These are phyloP conservation scores for Hydractinia symbiolongicarpus DNA, from an alignment of 30 jellyfish, hydroid and myxozoan genomes.

Conservation along the genomic window DNA sequence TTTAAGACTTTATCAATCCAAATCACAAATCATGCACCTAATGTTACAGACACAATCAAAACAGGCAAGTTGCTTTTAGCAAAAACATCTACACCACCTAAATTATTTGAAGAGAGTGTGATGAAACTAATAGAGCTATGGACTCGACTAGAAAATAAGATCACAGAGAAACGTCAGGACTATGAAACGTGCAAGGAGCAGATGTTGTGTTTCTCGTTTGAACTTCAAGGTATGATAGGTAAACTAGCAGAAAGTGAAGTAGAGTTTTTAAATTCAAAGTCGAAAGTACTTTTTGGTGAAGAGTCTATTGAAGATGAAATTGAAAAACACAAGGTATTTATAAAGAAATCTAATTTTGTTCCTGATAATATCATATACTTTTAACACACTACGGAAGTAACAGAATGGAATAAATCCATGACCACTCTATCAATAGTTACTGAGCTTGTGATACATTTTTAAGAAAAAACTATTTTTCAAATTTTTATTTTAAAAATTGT, in stretches of 20 bases:
- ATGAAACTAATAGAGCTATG: neutral
- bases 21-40: neutral
- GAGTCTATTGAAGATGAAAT: slow-evolving; percentile 52
- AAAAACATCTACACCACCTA: slow-evolving; percentile 3
- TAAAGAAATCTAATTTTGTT: neutral
- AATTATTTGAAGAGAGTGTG: neutral
- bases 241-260: slow-evolving; percentile 50
- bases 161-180: slow-evolving; percentile 26
- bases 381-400: too few species aligned
- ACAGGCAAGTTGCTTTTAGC: slow-evolving; percentile 3
- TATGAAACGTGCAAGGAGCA: slow-evolving; percentile 36
- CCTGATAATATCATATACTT: neutral
- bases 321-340: slow-evolving; percentile 41
- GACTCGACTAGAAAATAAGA: neutral
- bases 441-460: too few species aligned
- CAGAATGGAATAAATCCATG: too few species aligned
- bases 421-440: too few species aligned
- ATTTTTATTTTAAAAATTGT: too few species aligned
- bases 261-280: slow-evolving; percentile 13
- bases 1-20: neutral
- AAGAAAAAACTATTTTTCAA: too few species aligned
- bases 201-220: slow-evolving; percentile 41
- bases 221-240: slow-evolving; percentile 49
- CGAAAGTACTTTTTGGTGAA: slow-evolving; percentile 21
- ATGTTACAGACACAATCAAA: neutral